Base-by-base conservation (phyloP, 2,113 vertebrate species). In the Plecturocebus donacophilus region DNA sequence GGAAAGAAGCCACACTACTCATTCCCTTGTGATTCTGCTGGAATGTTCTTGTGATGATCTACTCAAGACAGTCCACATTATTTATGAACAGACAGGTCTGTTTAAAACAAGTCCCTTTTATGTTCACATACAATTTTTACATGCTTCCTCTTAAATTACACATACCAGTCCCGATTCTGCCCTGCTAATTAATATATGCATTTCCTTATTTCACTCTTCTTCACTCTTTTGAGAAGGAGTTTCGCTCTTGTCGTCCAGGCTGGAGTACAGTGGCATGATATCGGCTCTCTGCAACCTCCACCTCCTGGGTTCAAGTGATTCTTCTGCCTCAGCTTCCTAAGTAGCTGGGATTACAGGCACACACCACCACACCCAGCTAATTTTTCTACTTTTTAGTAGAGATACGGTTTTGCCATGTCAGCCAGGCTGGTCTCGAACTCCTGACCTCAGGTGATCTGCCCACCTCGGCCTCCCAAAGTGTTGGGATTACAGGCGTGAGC, bases 121-220 rank as follows among this genome's bases (percentile, higher is more conserved):
- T 42, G 38, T 84, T 94, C 61, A 64, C 77, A 90, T 95, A 91
- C 77, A 96, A 90, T 35, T 17, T 35, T 30, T 47, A 64, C 2
- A 58, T 25, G 92, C 13, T 21, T 96, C 61, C 66, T 87, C 8
- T 0, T 83, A 83, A 61, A 52, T 84, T 91, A 49, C 32, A 71
- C 3, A 35, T 30, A 9, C 25, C 47, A 80, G 30, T 35, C 25
- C 73, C 27, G 75, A 40, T 42, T 79, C 47, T 94, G 20, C 8
- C 32, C 49, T 47, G 38, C 17, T n/a, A 45, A 47, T 14, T 54
- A 68, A 76, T 17, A 76, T 27, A 52, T 64, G 75, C 7, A 52
- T 83, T 92, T 97, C 76, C 87, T 84, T 66, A 38, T 52, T 45
- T 93, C 35, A n/a, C 23, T 20, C 38, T 96, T 40, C 75, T 79